Base-by-base conservation (phyloP, 2,113 vertebrate species). In the Lamprotornis superbus region DNA sequence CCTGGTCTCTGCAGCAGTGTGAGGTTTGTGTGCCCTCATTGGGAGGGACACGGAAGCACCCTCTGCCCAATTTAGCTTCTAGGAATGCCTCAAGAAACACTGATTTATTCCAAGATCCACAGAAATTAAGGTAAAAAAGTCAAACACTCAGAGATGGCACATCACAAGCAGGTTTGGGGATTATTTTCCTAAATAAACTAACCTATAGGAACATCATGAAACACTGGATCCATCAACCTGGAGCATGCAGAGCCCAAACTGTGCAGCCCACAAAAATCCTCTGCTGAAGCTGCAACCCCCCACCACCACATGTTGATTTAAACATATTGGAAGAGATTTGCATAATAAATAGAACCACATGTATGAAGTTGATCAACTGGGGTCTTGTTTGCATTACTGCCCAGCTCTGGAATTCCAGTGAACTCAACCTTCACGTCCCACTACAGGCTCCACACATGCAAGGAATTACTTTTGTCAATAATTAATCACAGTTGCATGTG, bases 401-500 rank as follows among this genome's bases (percentile, higher is more conserved):
- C 75, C 11, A 2, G 56, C 82, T 57, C 10, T 12, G 90, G 90
- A 95, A 96, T 95, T 90, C 47, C 68, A 92, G 82, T 22, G 85
- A 97, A 81, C 68, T 80, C 92, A 83, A 78, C 68, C 85, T 95
- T 31, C 94, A 12, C 8, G 10, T 47, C 49, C 68, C 80, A 31
- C 87, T 40, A 11, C 42, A 75, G 71, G 12, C 88, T 30, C 24
- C 37, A 30, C 47, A 47, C 35, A 47, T 16, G 52, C 91, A 52
- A 88, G 68, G 83, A 90, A 67, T 20, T 5, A 24, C 69, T 94
- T 42, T 1, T 60, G 79, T 81, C 95, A 94, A 89, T 97, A 96
- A 97, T 96, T 96, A 77, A 96, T 93, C 77, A 40, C 90, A 94
- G 85, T 50, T 63, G 67, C 35, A 35, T 15, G 68, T 83, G 93